Evolutionary conservation across 2,888 invertebrate species (phyloP), one percentile per base, ranked within the genome.

Genomic region (Yponomeuta plumbellus): DNA sequence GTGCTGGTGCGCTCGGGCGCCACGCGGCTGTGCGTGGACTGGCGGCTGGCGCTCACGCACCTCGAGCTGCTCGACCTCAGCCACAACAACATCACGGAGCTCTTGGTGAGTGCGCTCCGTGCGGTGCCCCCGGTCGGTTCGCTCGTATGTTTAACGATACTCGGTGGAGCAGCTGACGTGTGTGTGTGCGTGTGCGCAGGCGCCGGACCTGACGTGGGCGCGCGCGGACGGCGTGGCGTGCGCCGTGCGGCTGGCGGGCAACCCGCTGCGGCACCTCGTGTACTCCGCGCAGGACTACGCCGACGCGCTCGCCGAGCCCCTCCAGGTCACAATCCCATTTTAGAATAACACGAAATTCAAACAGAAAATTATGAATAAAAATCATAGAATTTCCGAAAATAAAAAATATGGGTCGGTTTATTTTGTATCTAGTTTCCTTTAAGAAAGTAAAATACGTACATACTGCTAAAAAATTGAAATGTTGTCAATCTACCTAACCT

Each of bases 221-320:
- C 69, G 74, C 57, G 57, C 23, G 5, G 13, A 56, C 0, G 73
- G 76, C 59, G 22, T 4, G 20, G 23, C 26, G 17, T 13, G 22
- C 61, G 67, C 65, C 40, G 72, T 74, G 68, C 71, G 71, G 70
- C 71, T 72, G 70, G 68, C 68, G 22, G 69, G 74, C 66, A 20
- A 64, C 64, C 61, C n/a, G 61, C 69, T 75, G 65, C n/a, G 22
- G 71, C 76, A 77, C 71, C 17, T 11, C 44, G 63, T 68, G 70
- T 76, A 76, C 73, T 74, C 74, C 74, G 67, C 68, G 67, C 74
- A 72, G 70, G 69, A 71, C 63, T 70, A 71, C 71, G 56, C 62
- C 73, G 70, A 56, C 73, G 73, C 34, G 8, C 34, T 34, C 34
- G 34, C 34, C 34, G 58, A 63, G 70, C 67, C 71, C 69, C 61